Conservation (phyloP, 2,797 vertebrate genomes). For the Girardinus metallicus region DNA sequence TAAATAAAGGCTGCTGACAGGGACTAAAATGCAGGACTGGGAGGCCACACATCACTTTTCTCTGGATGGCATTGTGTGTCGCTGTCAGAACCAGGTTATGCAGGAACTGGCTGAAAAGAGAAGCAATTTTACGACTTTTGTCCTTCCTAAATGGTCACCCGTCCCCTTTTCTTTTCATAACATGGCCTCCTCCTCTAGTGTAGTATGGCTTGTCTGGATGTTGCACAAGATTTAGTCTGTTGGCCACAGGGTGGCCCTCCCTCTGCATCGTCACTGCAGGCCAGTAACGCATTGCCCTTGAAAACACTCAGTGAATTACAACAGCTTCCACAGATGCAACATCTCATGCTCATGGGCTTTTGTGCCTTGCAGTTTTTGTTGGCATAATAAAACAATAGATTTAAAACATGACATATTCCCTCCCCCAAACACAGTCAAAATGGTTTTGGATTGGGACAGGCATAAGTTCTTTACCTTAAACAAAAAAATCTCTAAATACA, state of each 20-base stretch:
- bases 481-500: not conserved
- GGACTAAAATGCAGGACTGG: slow-evolving; percentile 63
- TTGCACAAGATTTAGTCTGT: slow-evolving; percentile 39
- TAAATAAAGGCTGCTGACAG: slow-evolving; percentile 76
- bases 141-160: slow-evolving; percentile 52
- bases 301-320: slow-evolving; percentile 46
- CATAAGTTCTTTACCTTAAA: not conserved
- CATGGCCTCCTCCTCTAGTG: slow-evolving; percentile 16
- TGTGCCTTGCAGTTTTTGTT: not conserved
- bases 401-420: not conserved
- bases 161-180: slow-evolving; percentile 23
- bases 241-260: slow-evolving; percentile 69
- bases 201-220: slow-evolving; percentile 29
- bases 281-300: slow-evolving; percentile 57
- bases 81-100: slow-evolving; percentile 63
- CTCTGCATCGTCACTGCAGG: slow-evolving; percentile 56
- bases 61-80: slow-evolving; percentile 34
- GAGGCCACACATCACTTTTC: slow-evolving; percentile 58
- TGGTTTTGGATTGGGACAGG: not conserved
- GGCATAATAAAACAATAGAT: not conserved
- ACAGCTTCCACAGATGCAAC: slow-evolving; percentile 19
- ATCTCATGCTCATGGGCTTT: slow-evolving; percentile 23
- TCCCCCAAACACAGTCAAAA: not conserved
- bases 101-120: slow-evolving; percentile 46
- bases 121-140: slow-evolving; percentile 46